These are phyloP conservation scores for Gallinago jamesoni DNA, from an alignment of 2,113 vertebrate species.

Conservation along the genomic window DNA sequence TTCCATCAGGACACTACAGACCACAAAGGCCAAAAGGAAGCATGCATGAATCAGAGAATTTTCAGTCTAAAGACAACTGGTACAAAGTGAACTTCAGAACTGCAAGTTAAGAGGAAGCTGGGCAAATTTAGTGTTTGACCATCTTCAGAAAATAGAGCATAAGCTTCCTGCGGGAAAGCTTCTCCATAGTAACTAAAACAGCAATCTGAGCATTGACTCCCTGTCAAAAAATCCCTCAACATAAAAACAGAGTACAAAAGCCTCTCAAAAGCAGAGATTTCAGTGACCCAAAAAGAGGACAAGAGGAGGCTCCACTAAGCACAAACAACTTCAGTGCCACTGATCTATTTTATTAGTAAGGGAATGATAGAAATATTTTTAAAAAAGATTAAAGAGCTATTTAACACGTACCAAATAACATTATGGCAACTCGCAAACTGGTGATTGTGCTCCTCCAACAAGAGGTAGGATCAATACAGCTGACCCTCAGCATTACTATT, in stretches of 20 bases:
- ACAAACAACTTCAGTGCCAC: background rate
- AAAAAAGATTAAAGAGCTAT: background rate
- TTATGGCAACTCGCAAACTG: background rate
- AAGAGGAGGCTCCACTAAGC: background rate
- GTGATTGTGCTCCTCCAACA: background rate
- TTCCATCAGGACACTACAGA: background rate
- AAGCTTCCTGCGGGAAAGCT: conserved; percentile 43
- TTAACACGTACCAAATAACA: background rate
- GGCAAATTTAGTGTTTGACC: conserved; percentile 7
- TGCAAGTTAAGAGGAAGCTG: conserved; percentile 22
- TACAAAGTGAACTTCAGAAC: conserved; percentile 12
- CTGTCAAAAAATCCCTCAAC: conserved; percentile 46
- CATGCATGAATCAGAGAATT: background rate
- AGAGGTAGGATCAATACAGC: background rate
- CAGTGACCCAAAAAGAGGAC: conserved; percentile 26
- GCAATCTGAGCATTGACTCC: conserved; percentile 35
- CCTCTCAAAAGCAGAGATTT: conserved; percentile 13
- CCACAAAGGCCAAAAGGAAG: background rate
- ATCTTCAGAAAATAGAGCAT: conserved; percentile 35
- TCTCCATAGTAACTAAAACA: conserved; percentile 57
- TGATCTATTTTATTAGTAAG: background rate
- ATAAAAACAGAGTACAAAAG: conserved; percentile 54
- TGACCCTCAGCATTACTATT: background rate
- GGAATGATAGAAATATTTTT: background rate
- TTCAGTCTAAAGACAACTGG: background rate